phyloP scores from a whole-genome alignment of 2,797 vertebrate species.

The Pseudochromis fuscus region DNA sequence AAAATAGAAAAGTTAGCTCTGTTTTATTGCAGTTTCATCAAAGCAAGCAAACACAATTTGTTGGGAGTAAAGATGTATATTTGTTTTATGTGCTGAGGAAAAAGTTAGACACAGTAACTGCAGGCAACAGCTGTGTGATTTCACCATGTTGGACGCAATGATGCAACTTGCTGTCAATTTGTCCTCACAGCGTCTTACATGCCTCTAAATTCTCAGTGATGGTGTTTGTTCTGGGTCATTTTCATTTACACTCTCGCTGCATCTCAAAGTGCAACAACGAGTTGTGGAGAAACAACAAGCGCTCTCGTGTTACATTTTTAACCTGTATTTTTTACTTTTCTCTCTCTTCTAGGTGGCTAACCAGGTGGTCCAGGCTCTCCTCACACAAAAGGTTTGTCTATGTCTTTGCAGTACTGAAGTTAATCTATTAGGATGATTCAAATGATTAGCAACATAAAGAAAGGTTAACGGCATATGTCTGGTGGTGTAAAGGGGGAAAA shows the following conservation, averaged over 20 bases:
- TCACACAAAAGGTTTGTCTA: constrained; percentile 92
- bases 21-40: not conserved
- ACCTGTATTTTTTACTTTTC: not conserved
- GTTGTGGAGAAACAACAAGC: constrained; percentile 1
- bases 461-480: not conserved
- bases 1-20: not conserved
- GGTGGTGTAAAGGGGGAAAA: not conserved
- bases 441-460: constrained; percentile 9
- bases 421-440: too few relatives aligned
- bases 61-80: not conserved
- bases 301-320: not conserved
- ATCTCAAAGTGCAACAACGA: constrained; percentile 8
- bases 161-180: constrained; percentile 63
- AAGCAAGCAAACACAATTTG: not conserved
- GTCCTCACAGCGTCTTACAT: constrained; percentile 23
- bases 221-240: constrained; percentile 11
- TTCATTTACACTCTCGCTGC: constrained; percentile 15
- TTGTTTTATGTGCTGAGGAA: constrained; percentile 7
- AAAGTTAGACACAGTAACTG: constrained; percentile 17
- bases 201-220: constrained; percentile 39
- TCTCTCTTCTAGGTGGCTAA: constrained; percentile 89
- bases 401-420: not conserved
- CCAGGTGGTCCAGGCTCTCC: constrained; percentile 94
- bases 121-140: constrained; percentile 30
- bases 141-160: constrained; percentile 34